Evolutionary conservation across 2,113 vertebrate genomes (phyloP).

Genomic region (Arothron firmamentum): DNA sequence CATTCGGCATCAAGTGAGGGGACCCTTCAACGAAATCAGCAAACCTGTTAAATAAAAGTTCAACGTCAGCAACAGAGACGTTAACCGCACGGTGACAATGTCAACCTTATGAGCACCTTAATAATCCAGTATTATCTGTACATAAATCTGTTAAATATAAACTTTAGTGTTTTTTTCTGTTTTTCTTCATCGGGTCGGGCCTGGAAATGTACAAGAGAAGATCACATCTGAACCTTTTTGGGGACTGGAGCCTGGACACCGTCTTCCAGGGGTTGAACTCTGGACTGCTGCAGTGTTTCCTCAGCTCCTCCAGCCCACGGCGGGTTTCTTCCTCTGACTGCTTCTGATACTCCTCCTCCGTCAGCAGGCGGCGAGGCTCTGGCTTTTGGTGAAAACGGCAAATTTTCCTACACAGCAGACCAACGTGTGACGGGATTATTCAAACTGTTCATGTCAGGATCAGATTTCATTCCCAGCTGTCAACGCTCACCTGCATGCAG

Average conservation of each 20-base stretch:
- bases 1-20: slow-evolving; percentile 81
- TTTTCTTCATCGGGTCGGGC: not conserved
- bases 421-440: not conserved
- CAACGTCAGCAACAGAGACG: not conserved
- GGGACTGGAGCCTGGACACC: slow-evolving; percentile 86
- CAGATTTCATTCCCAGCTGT: slow-evolving; percentile 38
- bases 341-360: slow-evolving; percentile 86
- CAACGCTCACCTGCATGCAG: slow-evolving; percentile 60
- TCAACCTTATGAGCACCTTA: not conserved
- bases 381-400: slow-evolving; percentile 65
- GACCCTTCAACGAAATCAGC: slow-evolving; percentile 91
- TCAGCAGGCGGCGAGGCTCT: slow-evolving; percentile 81
- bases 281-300: slow-evolving; percentile 83
- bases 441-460: no score
- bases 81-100: not conserved
- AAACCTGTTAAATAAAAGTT: slow-evolving; percentile 75
- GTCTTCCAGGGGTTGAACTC: slow-evolving; percentile 86
- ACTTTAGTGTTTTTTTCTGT: not conserved
- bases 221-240: slow-evolving; percentile 81
- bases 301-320: slow-evolving; percentile 83
- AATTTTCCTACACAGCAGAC: slow-evolving; percentile 72
- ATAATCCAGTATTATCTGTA: no score
- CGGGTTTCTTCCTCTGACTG: slow-evolving; percentile 86
- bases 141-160: no score
- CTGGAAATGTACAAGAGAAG: not conserved